Conservation (phyloP, 2,888 invertebrate genomes). For the Pyrrhia umbra region DNA sequence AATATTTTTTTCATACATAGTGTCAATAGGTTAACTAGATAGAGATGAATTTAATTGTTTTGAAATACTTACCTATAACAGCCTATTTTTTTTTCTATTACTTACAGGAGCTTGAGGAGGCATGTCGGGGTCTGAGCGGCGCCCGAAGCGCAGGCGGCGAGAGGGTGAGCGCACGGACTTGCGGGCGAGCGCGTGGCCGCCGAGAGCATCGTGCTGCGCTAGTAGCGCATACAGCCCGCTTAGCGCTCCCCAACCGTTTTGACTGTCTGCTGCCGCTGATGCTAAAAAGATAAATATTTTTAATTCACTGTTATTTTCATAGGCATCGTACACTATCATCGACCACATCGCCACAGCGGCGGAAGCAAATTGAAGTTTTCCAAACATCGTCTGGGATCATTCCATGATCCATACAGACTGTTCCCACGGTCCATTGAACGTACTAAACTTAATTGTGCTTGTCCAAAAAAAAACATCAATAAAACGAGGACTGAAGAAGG, state of each 20-base stretch:
- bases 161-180: slow-evolving; percentile 95
- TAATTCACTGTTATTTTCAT: background rate
- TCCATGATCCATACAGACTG: no score
- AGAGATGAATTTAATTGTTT: no score
- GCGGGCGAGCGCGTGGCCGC: slow-evolving; percentile 93
- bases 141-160: slow-evolving; percentile 93
- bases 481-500: background rate
- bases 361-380: no score
- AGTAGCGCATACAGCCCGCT: slow-evolving; percentile 91
- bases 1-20: no score
- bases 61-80: no score
- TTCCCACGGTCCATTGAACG: no score
- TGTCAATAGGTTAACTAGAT: no score
- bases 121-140: slow-evolving; percentile 93
- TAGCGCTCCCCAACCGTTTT: slow-evolving; percentile 83
- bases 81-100: slow-evolving; percentile 20
- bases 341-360: no score
- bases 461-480: background rate
- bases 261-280: slow-evolving; percentile 73
- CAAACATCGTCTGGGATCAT: no score
- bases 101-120: slow-evolving; percentile 87
- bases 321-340: no score
- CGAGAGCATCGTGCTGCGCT: slow-evolving; percentile 91
- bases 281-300: slow-evolving; percentile 55
- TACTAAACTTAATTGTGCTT: no score